A percentile compares a stretch with the other conserved stretches of the same genome.
These are phyloP conservation scores for Papilio polytes DNA, from an alignment of 1,140 invertebrate species.

Conservation along the genomic window DNA sequence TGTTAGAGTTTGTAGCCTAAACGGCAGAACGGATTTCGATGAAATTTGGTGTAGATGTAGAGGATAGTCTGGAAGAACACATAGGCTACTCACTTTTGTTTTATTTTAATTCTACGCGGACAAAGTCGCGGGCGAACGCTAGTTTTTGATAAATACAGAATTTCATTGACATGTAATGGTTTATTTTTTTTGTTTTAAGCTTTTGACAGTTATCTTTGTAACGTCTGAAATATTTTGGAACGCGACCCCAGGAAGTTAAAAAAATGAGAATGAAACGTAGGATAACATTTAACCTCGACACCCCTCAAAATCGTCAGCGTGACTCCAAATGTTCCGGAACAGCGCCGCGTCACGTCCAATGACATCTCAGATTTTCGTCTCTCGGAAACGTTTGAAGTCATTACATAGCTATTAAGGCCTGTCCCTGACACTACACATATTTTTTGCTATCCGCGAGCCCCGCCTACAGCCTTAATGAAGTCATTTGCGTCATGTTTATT, in stretches of 20 bases:
- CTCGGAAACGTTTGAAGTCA: slow-evolving; percentile 75
- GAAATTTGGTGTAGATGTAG: too few species aligned
- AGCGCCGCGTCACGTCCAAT: slow-evolving; percentile 55
- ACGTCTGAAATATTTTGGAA: not conserved
- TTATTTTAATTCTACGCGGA: too few species aligned
- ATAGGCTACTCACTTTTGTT: too few species aligned
- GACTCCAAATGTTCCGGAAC: slow-evolving; percentile 49
- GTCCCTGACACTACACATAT: slow-evolving; percentile 60
- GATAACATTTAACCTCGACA: slow-evolving; percentile 1
- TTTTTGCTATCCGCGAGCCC: slow-evolving; percentile 73
- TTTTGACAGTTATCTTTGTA: not conserved
- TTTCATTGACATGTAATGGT: too few species aligned
- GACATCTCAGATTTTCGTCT: slow-evolving; percentile 69
- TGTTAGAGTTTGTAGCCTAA: too few species aligned
- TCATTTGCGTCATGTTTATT: slow-evolving; percentile 82
- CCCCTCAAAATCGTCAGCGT: slow-evolving; percentile 27
- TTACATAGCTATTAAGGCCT: slow-evolving; percentile 78
- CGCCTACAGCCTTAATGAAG: slow-evolving; percentile 78
- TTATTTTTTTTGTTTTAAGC: not conserved
- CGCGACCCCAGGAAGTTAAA: not conserved
- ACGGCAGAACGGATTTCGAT: too few species aligned
- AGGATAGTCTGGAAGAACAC: too few species aligned
- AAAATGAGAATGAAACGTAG: not conserved
- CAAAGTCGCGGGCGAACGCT: too few species aligned
- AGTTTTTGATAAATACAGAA: not conserved